These are phyloP conservation scores for Balanococcus diminutus DNA, from an alignment of 2,888 invertebrate genomes.

Conservation along the genomic window DNA sequence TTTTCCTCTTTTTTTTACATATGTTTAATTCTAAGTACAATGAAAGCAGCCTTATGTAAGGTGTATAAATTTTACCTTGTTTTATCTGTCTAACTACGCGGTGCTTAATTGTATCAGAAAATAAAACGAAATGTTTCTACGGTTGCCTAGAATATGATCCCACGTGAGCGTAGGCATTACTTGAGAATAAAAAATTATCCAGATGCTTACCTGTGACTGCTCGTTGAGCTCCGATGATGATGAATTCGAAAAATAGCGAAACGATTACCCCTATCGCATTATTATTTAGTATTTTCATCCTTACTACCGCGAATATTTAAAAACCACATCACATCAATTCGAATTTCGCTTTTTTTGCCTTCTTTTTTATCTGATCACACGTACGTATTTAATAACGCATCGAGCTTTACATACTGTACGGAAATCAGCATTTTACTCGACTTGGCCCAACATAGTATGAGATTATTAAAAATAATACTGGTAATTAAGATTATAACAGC, in stretches of 20 bases:
- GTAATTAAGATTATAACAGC: constrained; percentile 40
- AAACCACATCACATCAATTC: background rate
- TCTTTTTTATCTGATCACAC: background rate
- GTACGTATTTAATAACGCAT: constrained; percentile 4
- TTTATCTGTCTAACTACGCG: background rate
- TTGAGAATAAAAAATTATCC: background rate
- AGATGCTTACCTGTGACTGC: background rate
- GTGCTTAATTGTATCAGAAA: background rate
- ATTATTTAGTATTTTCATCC: background rate
- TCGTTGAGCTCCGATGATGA: background rate
- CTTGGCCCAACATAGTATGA: background rate
- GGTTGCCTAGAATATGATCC: background rate
- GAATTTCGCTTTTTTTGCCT: background rate
- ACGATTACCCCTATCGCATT: background rate
- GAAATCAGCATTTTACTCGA: background rate
- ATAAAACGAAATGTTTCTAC: background rate
- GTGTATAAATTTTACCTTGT: background rate
- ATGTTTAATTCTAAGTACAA: background rate
- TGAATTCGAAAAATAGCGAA: background rate
- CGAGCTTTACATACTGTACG: background rate
- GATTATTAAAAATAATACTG: background rate
- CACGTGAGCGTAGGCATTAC: background rate
- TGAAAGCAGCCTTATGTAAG: background rate
- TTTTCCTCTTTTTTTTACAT: background rate
- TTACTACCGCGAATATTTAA: background rate